Base-by-base conservation (phyloP, 1,140 invertebrate genomes). In the Drosophila athabasca region DNA sequence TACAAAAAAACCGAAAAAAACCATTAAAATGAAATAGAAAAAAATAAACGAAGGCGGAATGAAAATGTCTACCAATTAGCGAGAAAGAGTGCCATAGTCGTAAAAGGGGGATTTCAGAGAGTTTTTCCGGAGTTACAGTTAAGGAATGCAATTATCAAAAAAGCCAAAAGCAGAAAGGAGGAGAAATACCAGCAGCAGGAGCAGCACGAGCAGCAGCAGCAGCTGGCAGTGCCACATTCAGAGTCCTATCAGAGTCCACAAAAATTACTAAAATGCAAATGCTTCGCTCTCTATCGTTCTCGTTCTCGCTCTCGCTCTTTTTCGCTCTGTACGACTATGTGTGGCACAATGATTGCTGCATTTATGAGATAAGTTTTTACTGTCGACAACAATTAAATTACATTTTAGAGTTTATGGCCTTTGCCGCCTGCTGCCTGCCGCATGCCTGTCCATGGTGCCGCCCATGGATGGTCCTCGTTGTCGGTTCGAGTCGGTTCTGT, bases 361-460 rank as follows among this genome's bases (percentile, higher is more conserved):
- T 83, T 83, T 83, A 84, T 83, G 80, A 79, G 80, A 84, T 83
- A 83, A 84, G 80, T 83, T 83, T 83, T 83, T 83, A 79, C 71
- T 72, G 80, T 76, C 72, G 76, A 83, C 79, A 83, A 78, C 79
- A 83, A 83, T 84, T 79, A 80, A 84, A 84, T 85, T 80, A 84
- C 80, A 85, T 84, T 84, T 84, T 85, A 68, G 80, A 83, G 67
- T 83, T 84, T 77, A 85, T 80, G 64, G 76, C 61, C 72, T 58
- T 58, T 41, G 43, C 61, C 44, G 43, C 61, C 48, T 67, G 61
- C 39, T n/a, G n/a, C 29, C 50, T 26, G 43, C 22, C 17, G 24
- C 45, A 26, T 19, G 17, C 17, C 17, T 19, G 17, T 19, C 17
- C 17, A 19, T n/a, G n/a, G n/a, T n/a, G n/a, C n/a, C n/a, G n/a